phyloP scores from a whole-genome alignment of 2,113 vertebrate genomes.

The Rhinolophus sinicus region DNA sequence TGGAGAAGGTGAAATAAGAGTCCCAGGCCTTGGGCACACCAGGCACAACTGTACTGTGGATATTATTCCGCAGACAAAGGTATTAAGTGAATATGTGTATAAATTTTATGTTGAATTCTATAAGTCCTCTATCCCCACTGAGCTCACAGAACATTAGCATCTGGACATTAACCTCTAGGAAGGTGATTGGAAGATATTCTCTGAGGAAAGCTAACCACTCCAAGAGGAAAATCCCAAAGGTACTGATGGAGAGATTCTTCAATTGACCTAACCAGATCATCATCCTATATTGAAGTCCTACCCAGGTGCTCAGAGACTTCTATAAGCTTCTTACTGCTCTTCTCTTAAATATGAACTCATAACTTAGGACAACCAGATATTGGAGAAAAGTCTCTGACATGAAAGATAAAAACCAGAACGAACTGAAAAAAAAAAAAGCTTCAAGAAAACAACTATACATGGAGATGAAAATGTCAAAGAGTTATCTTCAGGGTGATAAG shows the following conservation, averaged over 20 bases:
- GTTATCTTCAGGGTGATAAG: not conserved
- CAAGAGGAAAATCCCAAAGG: not conserved
- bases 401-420: not conserved
- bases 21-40: not conserved
- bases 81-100: not conserved
- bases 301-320: not conserved
- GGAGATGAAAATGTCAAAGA: not conserved
- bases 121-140: not conserved
- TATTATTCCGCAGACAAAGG: not conserved
- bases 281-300: not conserved
- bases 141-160: not conserved
- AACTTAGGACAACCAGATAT: not conserved
- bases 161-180: not conserved
- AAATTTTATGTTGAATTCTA: not conserved
- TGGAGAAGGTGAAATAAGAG: not conserved
- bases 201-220: not conserved
- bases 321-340: not conserved
- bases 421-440: not conserved
- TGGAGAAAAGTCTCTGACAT: not conserved
- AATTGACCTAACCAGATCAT: not conserved
- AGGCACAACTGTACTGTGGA: not conserved
- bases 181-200: not conserved
- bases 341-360: not conserved
- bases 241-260: not conserved
- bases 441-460: constrained; percentile 1